These are phyloP conservation scores for Fopius arisanus DNA, from an alignment of 1,140 invertebrate species.

Conservation along the genomic window DNA sequence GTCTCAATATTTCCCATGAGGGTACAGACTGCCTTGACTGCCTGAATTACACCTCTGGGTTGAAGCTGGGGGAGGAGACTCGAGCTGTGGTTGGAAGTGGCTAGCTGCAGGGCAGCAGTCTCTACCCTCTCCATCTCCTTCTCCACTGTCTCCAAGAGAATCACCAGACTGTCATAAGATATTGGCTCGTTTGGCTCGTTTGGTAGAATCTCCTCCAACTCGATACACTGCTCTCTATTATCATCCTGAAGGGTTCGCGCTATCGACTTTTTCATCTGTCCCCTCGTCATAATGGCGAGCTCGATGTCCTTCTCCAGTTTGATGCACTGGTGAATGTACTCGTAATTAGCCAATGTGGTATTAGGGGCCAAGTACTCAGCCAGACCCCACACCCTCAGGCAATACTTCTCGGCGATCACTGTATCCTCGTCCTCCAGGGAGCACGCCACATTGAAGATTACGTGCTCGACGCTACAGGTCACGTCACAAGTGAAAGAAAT, in stretches of 20 bases:
- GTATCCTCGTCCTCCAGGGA: conserved; percentile 77
- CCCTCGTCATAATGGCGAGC: conserved; percentile 76
- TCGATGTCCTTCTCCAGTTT: conserved; percentile 91
- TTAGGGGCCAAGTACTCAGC: conserved; percentile 81
- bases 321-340: conserved; percentile 93
- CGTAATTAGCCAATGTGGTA: conserved; percentile 83
- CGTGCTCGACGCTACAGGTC: conserved; percentile 84
- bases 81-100: conserved; percentile 61
- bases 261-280: conserved; percentile 71
- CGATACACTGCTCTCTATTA: conserved; percentile 73
- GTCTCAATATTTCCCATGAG: conserved; percentile 89
- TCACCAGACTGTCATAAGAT: conserved; percentile 80
- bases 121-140: conserved; percentile 81
- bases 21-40: conserved; percentile 91
- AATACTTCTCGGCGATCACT: conserved; percentile 73
- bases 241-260: conserved; percentile 82
- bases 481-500: conserved; percentile 90
- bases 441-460: conserved; percentile 86
- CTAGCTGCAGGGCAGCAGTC: conserved; percentile 68
- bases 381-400: conserved; percentile 79
- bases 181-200: conserved; percentile 76
- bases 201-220: conserved; percentile 78
- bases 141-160: conserved; percentile 84
- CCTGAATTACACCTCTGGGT: conserved; percentile 78
- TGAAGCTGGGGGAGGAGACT: conserved; percentile 64